Conservation (phyloP, 2,888 invertebrate genomes). For the Exocentrus adspersus region DNA sequence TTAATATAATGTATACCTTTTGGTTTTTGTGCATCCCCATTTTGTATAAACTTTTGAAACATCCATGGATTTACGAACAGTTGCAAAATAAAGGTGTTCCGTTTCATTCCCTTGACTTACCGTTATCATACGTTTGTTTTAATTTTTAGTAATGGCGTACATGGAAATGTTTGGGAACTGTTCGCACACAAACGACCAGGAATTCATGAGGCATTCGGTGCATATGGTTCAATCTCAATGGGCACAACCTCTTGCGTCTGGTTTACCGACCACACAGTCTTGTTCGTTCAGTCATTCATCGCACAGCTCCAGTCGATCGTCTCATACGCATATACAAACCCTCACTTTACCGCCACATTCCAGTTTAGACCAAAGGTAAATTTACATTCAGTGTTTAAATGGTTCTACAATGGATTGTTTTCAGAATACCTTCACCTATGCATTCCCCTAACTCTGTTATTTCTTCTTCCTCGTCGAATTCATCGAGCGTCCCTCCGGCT, state of each 20-base stretch:
- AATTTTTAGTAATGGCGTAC: constrained; percentile 87
- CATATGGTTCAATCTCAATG: constrained; percentile 67
- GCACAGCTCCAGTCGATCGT: constrained; percentile 53
- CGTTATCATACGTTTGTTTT: background rate
- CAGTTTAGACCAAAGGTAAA: constrained; percentile 25
- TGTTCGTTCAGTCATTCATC: constrained; percentile 66
- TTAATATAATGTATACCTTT: background rate
- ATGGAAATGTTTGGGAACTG: constrained; percentile 96
- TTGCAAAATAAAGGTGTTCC: constrained; percentile 10
- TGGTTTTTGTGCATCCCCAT: background rate
- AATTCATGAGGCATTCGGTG: constrained; percentile 87
- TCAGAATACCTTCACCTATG: constrained; percentile 50
- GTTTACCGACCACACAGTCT: constrained; percentile 68
- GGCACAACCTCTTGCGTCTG: constrained; percentile 46
- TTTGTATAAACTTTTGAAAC: background rate
- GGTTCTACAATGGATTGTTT: constrained; percentile 26
- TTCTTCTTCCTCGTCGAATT: constrained; percentile 42
- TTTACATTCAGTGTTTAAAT: background rate
- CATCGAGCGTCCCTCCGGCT: constrained; percentile 61
- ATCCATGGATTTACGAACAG: background rate
- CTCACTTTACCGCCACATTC: constrained; percentile 47
- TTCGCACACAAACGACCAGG: constrained; percentile 80
- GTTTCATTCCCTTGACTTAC: background rate
- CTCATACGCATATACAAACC: constrained; percentile 55
- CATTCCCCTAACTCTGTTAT: constrained; percentile 52